Base-by-base conservation (phyloP, 2,113 vertebrate genomes). In the Elgaria multicarinata region DNA sequence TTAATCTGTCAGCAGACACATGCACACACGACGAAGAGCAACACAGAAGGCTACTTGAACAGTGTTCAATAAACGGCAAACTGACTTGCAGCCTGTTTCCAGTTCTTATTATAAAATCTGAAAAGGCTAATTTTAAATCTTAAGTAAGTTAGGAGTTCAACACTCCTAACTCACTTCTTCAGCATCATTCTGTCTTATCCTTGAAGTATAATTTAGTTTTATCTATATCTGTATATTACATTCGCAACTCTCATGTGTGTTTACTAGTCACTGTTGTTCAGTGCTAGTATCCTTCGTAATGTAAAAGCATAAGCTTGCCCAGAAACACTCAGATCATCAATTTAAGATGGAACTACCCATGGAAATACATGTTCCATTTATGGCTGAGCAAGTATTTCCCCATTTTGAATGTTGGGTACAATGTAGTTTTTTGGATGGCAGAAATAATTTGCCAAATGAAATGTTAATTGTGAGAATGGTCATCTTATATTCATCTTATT, bases 151-250 rank as follows among this genome's bases (percentile, higher is more conserved):
- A 22, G 3, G 91, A 58, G 64, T 80, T 69, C 66, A 91, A 14
- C 18, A 46, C 66, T 20, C 55, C 14, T 50, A 50, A 50, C 8
- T 3, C 46, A 50, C 46, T 50, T 8, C 46, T 50, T 50, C 3
- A 62, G 0, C 6, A 88, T 92, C 90, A 81, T 75, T 91, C 77
- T 92, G 89, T 2, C 72, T 94, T 81, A 78, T 94, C 91, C 89
- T 95, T 91, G 80, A 94, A 96, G 94, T 89, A 90, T 36, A 87
- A 80, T 94, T 90, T 88, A 91, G 39, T 87, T 89, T 44, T 82
- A 83, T 26, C 86, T 33, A 87, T 67, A 92, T 91, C 81, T 77
- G 91, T 74, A 92, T 72, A 94, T 94, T 94, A 94, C 50, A 12
- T 88, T 87, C 91, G 2, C 78, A 93, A 72, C 31, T 88, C 67